Evolutionary conservation across 2,888 invertebrate genomes (phyloP), one percentile per base, ranked within the genome.

Genomic region (Aelia acuminata): DNA sequence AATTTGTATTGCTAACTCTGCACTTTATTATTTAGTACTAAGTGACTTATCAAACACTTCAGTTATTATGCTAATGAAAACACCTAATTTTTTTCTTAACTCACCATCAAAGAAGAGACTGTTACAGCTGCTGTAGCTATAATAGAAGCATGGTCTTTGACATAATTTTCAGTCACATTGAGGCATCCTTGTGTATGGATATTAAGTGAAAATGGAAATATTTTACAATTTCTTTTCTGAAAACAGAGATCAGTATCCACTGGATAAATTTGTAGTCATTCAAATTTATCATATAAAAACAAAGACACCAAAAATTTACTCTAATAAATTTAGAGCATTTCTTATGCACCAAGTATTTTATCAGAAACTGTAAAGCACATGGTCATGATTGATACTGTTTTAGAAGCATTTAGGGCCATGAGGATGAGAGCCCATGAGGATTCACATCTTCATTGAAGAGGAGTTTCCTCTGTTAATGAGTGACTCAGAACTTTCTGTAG

Each of bases 71-170:
- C 53, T n/a, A 26, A 11, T 26, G 57, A 57, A 57, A 26, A n/a
- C 4, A 3, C 49, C 26, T 50, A 47, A 3, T 39, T 43, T 80
- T 20, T 57, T 57, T 57, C n/a, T 57, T 18, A 43, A 53, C 63
- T 93, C 93, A 97, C 97, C 97, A 97, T 96, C 53, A 97, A 93
- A 90, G 96, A 94, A n/a, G 98, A 96, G 50, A 97, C 96, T 43
- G 95, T 94, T 89, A 98, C 95, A 13, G 97, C 97, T 39, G 96
- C 95, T 22, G 95, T 95, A 39, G 97, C 97, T 89, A 98, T 95
- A 89, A 96, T 94, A 0, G 95, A 94, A 1, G 97, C 97, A 92
- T 97, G 96, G 90, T 95, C 94, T 90, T 96, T 94, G 90, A 97
- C 94, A 91, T 95, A 96, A 88, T 94, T 94, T 85, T 94, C 94